Percentiles rank a stretch among this genome's conserved stretches.
phyloP scores from a whole-genome alignment of 1,140 invertebrate genomes.

The Cephus cinctus region DNA sequence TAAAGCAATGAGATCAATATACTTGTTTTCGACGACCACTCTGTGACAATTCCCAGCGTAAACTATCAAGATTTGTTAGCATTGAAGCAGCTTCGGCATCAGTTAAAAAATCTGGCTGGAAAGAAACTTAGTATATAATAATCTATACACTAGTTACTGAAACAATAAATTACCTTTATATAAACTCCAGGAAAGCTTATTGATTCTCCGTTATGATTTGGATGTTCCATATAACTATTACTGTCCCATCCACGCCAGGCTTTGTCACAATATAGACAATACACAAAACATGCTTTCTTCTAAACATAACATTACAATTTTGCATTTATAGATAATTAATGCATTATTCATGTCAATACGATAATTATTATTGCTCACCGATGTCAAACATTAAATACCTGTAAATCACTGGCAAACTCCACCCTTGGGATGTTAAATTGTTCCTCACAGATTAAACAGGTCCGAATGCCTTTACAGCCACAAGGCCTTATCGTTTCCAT shows the following conservation, averaged over 20 bases:
- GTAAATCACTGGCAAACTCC: constrained; percentile 37
- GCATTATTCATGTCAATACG: background rate
- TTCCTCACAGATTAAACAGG: constrained; percentile 82
- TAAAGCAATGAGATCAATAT: constrained; percentile 52
- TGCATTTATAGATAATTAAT: constrained; percentile 1
- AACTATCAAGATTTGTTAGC: constrained; percentile 70
- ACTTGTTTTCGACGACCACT: constrained; percentile 94
- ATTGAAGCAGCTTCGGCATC: constrained; percentile 69
- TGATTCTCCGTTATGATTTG: constrained; percentile 62
- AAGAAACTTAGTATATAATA: constrained; percentile 17
- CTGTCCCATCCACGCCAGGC: constrained; percentile 73
- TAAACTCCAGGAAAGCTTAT: constrained; percentile 70
- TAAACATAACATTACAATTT: constrained; percentile 37
- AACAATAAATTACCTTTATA: constrained; percentile 56
- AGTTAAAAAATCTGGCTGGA: constrained; percentile 72
- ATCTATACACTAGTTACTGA: constrained; percentile 19
- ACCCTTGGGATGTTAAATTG: constrained; percentile 63
- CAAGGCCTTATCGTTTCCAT: constrained; percentile 76
- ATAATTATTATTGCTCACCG: background rate
- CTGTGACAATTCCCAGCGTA: constrained; percentile 90
- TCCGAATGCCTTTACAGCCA: constrained; percentile 89
- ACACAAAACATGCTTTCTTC: constrained; percentile 66
- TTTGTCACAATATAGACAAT: constrained; percentile 73
- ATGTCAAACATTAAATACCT: constrained; percentile 30
- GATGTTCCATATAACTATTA: constrained; percentile 63